A percentile compares a stretch with the other conserved stretches of the same genome.
Conservation (phyloP, 2,113 vertebrate genomes). For the Anser brachyrhynchus region DNA sequence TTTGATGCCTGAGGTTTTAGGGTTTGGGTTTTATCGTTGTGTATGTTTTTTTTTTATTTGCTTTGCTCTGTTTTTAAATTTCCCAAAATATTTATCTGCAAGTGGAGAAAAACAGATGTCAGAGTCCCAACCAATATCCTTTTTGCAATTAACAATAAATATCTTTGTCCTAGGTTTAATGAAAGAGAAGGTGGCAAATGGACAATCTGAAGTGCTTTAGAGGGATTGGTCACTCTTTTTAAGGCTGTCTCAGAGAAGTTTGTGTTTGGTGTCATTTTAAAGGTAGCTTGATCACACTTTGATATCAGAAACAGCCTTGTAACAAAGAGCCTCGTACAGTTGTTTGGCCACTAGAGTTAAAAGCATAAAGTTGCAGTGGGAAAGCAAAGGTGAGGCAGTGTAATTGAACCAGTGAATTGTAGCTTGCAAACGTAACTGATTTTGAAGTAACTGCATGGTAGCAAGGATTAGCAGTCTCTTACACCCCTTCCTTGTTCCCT, state of each 20-base stretch:
- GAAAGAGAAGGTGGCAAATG: conserved; percentile 10
- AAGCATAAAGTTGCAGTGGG: conserved; percentile 77
- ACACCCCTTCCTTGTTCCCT: conserved; percentile 70
- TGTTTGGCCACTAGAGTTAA: conserved; percentile 55
- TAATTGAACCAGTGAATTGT: conserved; percentile 63
- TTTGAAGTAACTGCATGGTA: conserved; percentile 84
- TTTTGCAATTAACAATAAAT: conserved; percentile 55
- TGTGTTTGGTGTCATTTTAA: conserved; percentile 67
- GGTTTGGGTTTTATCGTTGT: conserved; percentile 5
- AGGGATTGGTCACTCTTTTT: background rate
- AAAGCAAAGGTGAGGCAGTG: conserved; percentile 75
- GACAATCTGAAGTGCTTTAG: conserved; percentile 37
- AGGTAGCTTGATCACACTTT: conserved; percentile 50
- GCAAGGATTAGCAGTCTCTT: conserved; percentile 82
- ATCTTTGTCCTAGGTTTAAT: conserved; percentile 14
- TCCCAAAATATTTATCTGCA: conserved; percentile 6
- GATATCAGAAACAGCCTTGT: conserved; percentile 80
- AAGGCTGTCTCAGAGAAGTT: conserved; percentile 63
- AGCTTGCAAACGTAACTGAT: conserved; percentile 65
- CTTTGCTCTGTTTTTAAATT: background rate
- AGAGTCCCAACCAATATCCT: background rate
- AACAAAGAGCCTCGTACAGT: conserved; percentile 61
- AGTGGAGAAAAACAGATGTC: background rate
- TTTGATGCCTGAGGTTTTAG: conserved; percentile 21
- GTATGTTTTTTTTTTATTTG: background rate